These are phyloP conservation scores for Cataglyphis hispanica DNA, from an alignment of 1,140 invertebrate species.

Conservation along the genomic window DNA sequence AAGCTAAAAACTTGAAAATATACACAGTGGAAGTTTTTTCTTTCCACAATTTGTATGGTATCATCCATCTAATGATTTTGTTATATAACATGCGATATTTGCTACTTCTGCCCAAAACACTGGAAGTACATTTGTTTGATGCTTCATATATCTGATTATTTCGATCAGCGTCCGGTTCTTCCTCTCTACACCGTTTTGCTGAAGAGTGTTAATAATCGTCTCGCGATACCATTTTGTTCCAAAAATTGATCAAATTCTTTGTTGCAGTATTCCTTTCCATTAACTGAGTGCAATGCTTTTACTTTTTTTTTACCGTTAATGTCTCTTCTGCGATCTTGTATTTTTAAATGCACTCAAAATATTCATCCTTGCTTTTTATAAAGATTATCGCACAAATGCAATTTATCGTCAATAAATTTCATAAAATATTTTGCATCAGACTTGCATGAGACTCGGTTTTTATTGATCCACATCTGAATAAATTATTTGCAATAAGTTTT, in stretches of 20 bases:
- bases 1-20: too few species aligned
- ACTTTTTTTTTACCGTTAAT: neutral
- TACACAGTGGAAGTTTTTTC: neutral
- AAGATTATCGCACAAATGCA: constrained; percentile 51
- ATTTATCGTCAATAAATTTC: constrained; percentile 24
- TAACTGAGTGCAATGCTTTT: neutral
- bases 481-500: constrained; percentile 2
- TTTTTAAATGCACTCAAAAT: neutral
- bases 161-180: constrained; percentile 21
- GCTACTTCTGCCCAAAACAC: constrained; percentile 36
- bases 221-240: neutral
- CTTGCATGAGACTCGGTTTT: too few species aligned
- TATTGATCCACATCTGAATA: neutral
- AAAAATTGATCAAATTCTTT: neutral
- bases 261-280: neutral
- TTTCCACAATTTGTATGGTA: constrained; percentile 71
- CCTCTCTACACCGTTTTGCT: constrained; percentile 36
- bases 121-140: too few species aligned
- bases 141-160: neutral
- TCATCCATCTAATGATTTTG: too few species aligned
- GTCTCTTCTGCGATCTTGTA: too few species aligned
- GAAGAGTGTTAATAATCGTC: neutral
- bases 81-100: neutral
- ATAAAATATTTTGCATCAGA: too few species aligned
- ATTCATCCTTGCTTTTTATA: constrained; percentile 64